Evolutionary conservation across 2,113 vertebrate species (phyloP).

Genomic region (Pantherophis guttatus): DNA sequence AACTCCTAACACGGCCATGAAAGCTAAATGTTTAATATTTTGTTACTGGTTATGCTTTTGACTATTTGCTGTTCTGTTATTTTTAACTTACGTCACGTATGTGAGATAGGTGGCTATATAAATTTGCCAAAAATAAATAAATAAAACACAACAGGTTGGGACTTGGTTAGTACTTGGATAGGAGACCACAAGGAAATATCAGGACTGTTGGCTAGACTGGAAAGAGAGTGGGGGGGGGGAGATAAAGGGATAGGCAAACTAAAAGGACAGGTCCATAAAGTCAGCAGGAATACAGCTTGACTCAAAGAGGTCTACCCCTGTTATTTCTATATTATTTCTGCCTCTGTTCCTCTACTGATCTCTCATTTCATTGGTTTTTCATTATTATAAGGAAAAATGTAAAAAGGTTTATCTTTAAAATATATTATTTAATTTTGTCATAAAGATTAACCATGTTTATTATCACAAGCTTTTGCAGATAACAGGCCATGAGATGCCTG

Average conservation of each 20-base stretch:
- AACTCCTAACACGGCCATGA: too few relatives aligned
- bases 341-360: background rate
- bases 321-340: background rate
- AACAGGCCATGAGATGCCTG: background rate
- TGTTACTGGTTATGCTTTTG: background rate
- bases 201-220: background rate
- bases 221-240: background rate
- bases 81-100: background rate
- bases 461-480: background rate
- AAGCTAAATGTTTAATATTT: background rate
- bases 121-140: background rate
- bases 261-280: background rate
- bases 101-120: background rate
- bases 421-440: background rate
- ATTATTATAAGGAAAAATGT: background rate
- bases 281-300: background rate
- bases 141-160: background rate
- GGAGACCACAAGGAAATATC: background rate
- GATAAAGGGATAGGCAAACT: background rate
- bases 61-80: background rate
- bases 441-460: background rate
- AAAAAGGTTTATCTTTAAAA: background rate
- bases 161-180: background rate
- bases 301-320: background rate
- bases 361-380: background rate